Conservation (phyloP, 64 coral and sea anemone species). For the Dendronephthya gigantea region DNA sequence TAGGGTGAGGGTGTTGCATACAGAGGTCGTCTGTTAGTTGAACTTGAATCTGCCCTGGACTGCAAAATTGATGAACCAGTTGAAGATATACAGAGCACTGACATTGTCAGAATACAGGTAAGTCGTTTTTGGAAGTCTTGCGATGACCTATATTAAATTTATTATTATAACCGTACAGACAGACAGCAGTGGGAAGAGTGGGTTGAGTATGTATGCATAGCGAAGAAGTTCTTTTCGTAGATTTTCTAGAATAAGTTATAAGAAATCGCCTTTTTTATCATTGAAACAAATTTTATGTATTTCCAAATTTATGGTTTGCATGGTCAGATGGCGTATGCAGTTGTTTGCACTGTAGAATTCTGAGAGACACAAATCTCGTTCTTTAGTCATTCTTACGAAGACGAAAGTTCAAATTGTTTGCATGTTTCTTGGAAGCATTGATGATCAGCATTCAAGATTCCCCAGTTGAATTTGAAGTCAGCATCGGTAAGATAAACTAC, state of each 20-base stretch:
- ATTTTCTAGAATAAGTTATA: too few species aligned
- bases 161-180: background rate
- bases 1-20: constrained; percentile 97
- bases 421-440: constrained; percentile 85
- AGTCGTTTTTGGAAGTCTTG: background rate
- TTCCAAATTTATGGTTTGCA: too few species aligned
- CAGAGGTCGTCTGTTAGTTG: constrained; percentile 71
- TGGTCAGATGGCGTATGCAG: too few species aligned
- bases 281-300: too few species aligned
- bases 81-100: constrained; percentile 88
- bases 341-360: too few species aligned
- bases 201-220: too few species aligned
- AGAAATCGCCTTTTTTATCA: background rate
- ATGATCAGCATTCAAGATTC: constrained; percentile 79
- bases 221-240: too few species aligned
- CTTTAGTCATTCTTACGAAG: constrained; percentile 75
- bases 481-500: constrained; percentile 62
- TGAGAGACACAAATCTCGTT: too few species aligned
- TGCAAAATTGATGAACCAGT: constrained; percentile 59
- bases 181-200: background rate
- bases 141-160: background rate
- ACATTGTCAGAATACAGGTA: constrained; percentile 92
- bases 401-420: constrained; percentile 91
- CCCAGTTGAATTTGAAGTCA: constrained; percentile 98
- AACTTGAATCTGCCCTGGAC: constrained; percentile 83